phyloP scores from a whole-genome alignment of 2,888 invertebrate species.

The Chloroclysta siterata region DNA sequence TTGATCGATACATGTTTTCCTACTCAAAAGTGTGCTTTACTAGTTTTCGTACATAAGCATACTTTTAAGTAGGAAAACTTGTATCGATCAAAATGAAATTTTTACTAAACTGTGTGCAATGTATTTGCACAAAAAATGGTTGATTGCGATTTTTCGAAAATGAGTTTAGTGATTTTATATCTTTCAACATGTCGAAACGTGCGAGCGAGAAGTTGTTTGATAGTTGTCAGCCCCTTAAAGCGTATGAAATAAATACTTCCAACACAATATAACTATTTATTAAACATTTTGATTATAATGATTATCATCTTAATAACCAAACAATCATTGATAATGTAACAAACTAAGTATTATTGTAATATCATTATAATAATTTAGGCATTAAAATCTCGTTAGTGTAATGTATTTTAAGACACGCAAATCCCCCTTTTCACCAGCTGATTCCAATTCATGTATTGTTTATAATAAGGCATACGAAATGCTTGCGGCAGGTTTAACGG shows the following conservation, averaged over 20 bases:
- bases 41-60: no score
- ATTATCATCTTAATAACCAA: background rate
- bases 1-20: no score
- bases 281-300: background rate
- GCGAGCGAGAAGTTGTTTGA: no score
- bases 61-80: no score
- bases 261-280: background rate
- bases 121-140: no score
- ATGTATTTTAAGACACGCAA: background rate
- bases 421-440: background rate
- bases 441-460: background rate
- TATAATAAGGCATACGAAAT: background rate
- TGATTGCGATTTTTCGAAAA: no score
- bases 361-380: slow-evolving; percentile 42
- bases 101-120: no score
- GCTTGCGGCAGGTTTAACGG: background rate
- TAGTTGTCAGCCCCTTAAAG: no score
- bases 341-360: slow-evolving; percentile 47
- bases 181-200: no score
- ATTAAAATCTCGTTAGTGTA: slow-evolving; percentile 3
- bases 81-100: no score
- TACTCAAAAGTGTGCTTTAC: no score
- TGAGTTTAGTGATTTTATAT: no score
- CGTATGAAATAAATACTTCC: background rate
- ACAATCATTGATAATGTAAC: slow-evolving; percentile 15